These are phyloP conservation scores for Bucco capensis DNA, from an alignment of 2,113 vertebrate species.

Conservation along the genomic window DNA sequence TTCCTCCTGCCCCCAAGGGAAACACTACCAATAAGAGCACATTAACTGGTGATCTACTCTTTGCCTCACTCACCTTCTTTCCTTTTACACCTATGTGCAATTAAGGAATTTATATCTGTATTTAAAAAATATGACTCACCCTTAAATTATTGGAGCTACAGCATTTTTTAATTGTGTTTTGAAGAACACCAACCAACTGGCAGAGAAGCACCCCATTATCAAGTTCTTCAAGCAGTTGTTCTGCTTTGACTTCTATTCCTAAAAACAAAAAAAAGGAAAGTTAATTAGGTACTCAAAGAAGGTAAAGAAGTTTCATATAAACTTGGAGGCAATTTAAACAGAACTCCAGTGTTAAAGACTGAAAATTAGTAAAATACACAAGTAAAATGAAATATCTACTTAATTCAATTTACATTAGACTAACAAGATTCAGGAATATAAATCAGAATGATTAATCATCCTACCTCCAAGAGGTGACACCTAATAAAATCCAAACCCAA, in stretches of 20 bases:
- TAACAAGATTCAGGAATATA: not conserved
- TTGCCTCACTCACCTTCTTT: not conserved
- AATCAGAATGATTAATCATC: not conserved
- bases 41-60: not conserved
- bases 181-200: constrained; percentile 83
- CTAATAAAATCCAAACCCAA: not conserved
- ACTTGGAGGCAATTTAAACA: not conserved
- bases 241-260: constrained; percentile 80
- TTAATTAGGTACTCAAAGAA: not conserved
- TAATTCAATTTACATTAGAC: not conserved
- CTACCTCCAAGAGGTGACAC: not conserved
- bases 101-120: not conserved
- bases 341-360: not conserved
- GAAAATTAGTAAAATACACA: not conserved
- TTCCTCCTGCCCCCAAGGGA: not conserved
- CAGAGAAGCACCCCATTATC: constrained; percentile 84
- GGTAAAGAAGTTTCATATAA: not conserved
- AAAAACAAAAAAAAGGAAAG: not conserved
- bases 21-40: not conserved
- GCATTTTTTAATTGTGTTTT: constrained; percentile 79
- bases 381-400: not conserved
- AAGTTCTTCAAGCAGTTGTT: constrained; percentile 82
- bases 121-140: constrained; percentile 71
- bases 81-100: not conserved
- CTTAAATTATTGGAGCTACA: constrained; percentile 72